phyloP scores from a whole-genome alignment of 2,113 vertebrate species.

The Amblyopsis rosae region DNA sequence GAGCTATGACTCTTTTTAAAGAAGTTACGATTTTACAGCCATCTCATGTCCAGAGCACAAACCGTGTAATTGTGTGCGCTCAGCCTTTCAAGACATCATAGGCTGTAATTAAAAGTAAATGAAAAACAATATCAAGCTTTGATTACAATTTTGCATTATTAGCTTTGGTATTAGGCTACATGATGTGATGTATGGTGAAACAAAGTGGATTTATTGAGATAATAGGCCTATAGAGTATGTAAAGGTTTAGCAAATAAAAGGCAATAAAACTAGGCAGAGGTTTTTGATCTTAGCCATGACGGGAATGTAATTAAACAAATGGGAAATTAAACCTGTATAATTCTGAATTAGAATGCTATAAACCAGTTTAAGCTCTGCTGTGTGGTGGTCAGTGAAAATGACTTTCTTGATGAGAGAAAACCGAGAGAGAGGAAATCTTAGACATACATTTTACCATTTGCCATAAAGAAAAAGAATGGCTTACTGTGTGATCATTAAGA shows the following conservation, averaged over 20 bases:
- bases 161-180: constrained; percentile 8
- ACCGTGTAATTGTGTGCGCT: constrained; percentile 31
- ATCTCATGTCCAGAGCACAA: constrained; percentile 13
- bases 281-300: constrained; percentile 1
- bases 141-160: constrained; percentile 9
- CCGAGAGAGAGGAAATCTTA: background rate
- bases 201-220: constrained; percentile 5
- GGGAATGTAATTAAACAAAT: background rate
- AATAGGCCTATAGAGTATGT: background rate
- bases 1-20: constrained; percentile 5
- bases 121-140: constrained; percentile 25
- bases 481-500: constrained; percentile 32
- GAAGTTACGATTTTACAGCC: constrained; percentile 6
- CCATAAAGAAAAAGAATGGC: constrained; percentile 15
- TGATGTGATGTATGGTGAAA: constrained; percentile 5
- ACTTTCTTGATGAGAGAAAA: background rate
- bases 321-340: background rate
- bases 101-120: constrained; percentile 55
- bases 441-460: too few species aligned
- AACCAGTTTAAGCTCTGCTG: too few species aligned
- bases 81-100: constrained; percentile 43
- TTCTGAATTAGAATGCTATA: too few species aligned
- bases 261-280: background rate
- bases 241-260: background rate
- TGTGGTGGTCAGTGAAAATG: too few species aligned